Evolutionary conservation across 2,888 invertebrate species (phyloP).

Genomic region (Tipula lateralis): DNA sequence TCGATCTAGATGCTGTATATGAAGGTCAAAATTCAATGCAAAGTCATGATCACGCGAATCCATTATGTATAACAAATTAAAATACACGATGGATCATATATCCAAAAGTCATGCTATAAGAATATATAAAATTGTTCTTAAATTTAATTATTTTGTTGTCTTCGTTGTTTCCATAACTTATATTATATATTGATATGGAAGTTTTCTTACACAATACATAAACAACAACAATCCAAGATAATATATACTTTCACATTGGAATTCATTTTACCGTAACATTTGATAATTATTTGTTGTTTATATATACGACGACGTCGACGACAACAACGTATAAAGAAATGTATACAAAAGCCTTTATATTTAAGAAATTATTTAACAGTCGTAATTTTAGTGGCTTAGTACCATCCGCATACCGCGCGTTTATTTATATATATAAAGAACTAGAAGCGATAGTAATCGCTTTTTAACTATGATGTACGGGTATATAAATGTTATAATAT

Average conservation of each 20-base stretch:
- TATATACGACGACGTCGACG: background rate
- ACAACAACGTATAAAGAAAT: background rate
- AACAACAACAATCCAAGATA: background rate
- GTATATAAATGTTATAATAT: background rate
- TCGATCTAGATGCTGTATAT: background rate
- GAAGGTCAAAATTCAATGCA: background rate
- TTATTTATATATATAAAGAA: background rate
- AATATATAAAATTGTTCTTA: background rate
- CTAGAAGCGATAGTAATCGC: background rate
- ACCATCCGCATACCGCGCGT: background rate
- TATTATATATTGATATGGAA: background rate
- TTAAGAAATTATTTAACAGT: background rate
- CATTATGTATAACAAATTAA: background rate
- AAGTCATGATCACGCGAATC: background rate
- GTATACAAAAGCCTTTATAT: background rate
- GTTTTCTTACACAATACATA: background rate
- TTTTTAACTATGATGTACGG: background rate
- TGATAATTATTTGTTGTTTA: conserved; percentile 6
- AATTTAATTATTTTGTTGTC: conserved; percentile 13
- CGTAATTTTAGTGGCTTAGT: background rate
- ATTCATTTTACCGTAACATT: conserved; percentile 24
- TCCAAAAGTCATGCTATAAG: background rate
- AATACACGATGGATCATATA: background rate
- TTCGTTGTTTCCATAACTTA: background rate
- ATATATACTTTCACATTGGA: conserved; percentile 7